Evolutionary conservation across 1,140 invertebrate genomes (phyloP), one percentile per base, ranked within the genome.

Genomic region (Stegodyphus dumicola): DNA sequence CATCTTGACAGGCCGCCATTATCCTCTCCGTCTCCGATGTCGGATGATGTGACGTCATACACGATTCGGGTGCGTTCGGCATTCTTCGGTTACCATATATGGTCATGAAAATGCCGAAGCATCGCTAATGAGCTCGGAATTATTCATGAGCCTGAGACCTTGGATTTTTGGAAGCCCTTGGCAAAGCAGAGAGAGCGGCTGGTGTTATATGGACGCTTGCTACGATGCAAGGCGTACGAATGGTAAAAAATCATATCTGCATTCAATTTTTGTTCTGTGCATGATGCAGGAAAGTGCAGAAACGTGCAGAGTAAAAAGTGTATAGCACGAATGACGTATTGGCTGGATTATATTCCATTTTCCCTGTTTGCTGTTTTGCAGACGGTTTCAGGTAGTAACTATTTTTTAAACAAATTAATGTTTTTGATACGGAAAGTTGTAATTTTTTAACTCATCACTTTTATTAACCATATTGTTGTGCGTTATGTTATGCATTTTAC

Each of bases 81-180:
- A 64, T n/a, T 18, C 53, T 69, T 86, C 84, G 84, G 56, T 86
- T 67, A 70, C 84, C 84, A 78, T 33, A 86, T 86, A 86, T 86
- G 84, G 84, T 86, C 84, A 86, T 70, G 74, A 85, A 77, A 85
- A 67, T 13, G 71, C 81, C 71, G 73, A 84, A 73, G 51, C 51
- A 33, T 56, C 69, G 76, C 56, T 83, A 83, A 75, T 75, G 80
- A 67, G 73, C 52, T 85, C 81, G 81, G 81, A 85, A 85, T 85
- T 85, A 85, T 85, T 67, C 74, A 83, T 75, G 80, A 83, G 56
- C 49, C 60, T 15, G 65, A 85, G 81, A 85, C 81, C 81, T 85
- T 85, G 81, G 81, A 83, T 52, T 60, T 52, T 51, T 66, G 52
- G 52, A 77, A 65, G 81, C 73, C 81, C 81, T 85, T 85, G 81